Evolutionary conservation across 2,888 invertebrate species (phyloP).

Genomic region (Onchidella celtica): DNA sequence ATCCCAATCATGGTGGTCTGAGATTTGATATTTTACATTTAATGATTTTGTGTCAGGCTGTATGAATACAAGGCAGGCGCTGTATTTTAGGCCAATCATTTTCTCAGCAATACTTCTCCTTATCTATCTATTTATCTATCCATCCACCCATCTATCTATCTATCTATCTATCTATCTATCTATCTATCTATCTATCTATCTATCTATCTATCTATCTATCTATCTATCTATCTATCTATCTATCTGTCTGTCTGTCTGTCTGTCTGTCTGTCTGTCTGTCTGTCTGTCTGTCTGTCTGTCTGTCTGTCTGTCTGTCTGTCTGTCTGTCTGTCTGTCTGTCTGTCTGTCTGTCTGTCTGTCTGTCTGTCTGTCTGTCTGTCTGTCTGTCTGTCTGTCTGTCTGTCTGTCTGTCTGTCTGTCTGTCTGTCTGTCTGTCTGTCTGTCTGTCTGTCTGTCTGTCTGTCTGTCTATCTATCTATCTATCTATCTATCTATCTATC

Average conservation of each 20-base stretch:
- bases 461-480: constrained; percentile 2
- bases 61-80: too few species aligned
- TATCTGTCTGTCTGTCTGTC: neutral
- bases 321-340: constrained; percentile 8
- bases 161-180: neutral
- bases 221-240: neutral
- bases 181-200: neutral
- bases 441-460: constrained; percentile 14
- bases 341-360: constrained; percentile 11
- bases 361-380: constrained; percentile 28
- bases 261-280: constrained; percentile 6
- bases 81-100: too few species aligned
- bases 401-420: neutral
- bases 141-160: neutral
- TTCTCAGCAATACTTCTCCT: too few species aligned
- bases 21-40: too few species aligned
- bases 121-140: neutral
- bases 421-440: constrained; percentile 1
- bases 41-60: too few species aligned
- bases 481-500: neutral
- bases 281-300: constrained; percentile 1
- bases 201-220: constrained; percentile 1
- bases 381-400: constrained; percentile 28
- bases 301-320: constrained; percentile 20
- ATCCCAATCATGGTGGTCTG: too few species aligned